Base-by-base conservation (phyloP, 2,888 invertebrate species). In the Xiphydria camelus region DNA sequence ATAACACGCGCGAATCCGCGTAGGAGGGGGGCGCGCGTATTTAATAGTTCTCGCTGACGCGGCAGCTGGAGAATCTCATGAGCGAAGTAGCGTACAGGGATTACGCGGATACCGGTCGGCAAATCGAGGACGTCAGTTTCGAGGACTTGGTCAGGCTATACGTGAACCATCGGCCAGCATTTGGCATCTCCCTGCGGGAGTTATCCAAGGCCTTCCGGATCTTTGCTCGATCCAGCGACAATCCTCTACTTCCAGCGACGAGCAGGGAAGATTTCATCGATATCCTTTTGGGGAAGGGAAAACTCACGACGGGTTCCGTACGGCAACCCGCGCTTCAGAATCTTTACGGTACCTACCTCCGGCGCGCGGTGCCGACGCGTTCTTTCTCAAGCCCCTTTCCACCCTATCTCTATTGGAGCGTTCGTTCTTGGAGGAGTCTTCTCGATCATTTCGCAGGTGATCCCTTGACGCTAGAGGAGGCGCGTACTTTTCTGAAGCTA, bases 141-240 rank as follows among this genome's bases (percentile, higher is more conserved):
- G 82, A 82, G 15, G 84, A 85, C 49, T 83, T 85, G 51, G 81
- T 87, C 1, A 82, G 80, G 62, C 69, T 86, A 10, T 87, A 83
- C 59, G 63, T 86, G 34, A 87, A 87, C 68, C 85, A 87, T 63
- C 79, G 83, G 51, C 85, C 86, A 0, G 81, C 79, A 1, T 78
- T 81, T 57, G 82, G 83, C 0, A 78, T 83, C 50, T 77, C 72
- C 12, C 66, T 72, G 45, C 66, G 65, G 19, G 70, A 76, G 22
- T 57, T 85, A n/a, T 70, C 74, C 42, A 64, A 73, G 29, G 79
- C 81, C 1, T 85, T 84, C 57, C 65, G 66, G 20, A 64, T 64
- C 20, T 79, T 82, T 53, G 75, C 77, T n/a, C 2, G 20, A 1
- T 56, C 57, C 5, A 55, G 45, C 2, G 49, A 62, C 14, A 47